Evolutionary conservation across 2,888 invertebrate genomes (phyloP).

Genomic region (Xanthia icteritia): DNA sequence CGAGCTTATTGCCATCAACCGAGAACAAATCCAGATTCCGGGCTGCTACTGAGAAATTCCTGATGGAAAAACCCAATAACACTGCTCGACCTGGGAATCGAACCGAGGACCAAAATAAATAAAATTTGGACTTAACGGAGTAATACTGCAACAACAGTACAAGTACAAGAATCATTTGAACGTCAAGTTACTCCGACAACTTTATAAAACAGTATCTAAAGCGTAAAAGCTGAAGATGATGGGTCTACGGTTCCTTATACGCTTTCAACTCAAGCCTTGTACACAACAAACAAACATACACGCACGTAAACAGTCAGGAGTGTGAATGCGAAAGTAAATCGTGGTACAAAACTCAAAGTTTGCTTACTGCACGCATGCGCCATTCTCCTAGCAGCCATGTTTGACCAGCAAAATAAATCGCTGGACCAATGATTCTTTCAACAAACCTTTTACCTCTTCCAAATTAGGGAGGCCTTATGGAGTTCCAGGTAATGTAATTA

Average conservation of each 20-base stretch:
- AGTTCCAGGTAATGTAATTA: constrained; percentile 50
- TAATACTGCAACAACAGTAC: neutral
- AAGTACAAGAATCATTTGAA: neutral
- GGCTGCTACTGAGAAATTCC: too few relatives aligned
- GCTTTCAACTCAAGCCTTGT: constrained; percentile 48
- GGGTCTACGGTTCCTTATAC: constrained; percentile 13
- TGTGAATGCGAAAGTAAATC: constrained; percentile 71
- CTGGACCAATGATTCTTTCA: constrained; percentile 41
- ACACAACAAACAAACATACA: constrained; percentile 63
- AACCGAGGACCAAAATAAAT: too few relatives aligned
- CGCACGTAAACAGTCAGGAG: constrained; percentile 70
- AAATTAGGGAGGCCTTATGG: constrained; percentile 62
- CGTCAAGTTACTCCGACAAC: neutral
- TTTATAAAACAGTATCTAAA: neutral
- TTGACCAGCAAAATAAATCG: constrained; percentile 59
- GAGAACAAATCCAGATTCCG: too few relatives aligned
- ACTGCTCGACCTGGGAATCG: too few relatives aligned
- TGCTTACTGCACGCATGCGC: constrained; percentile 56
- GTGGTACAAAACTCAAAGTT: constrained; percentile 56
- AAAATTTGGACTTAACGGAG: neutral
- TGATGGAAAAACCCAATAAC: too few relatives aligned
- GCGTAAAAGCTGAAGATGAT: neutral
- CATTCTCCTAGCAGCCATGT: constrained; percentile 51
- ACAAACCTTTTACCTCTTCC: constrained; percentile 55
- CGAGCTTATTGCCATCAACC: too few relatives aligned